Conservation (phyloP, 2,888 invertebrate species). For the Drosophila engyochracea region DNA sequence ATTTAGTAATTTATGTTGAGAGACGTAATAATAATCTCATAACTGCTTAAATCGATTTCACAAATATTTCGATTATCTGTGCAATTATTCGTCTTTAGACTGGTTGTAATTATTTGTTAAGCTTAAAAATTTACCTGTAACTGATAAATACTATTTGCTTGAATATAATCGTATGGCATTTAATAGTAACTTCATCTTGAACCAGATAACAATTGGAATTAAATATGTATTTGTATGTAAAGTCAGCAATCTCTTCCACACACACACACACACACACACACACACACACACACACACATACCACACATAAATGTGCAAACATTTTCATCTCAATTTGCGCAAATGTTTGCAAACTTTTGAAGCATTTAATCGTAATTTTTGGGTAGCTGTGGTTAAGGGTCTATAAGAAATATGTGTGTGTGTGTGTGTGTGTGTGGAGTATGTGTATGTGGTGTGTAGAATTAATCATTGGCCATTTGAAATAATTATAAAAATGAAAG, state of each 20-base stretch:
- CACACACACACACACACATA: neutral
- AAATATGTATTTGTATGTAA: slow-evolving; percentile 34
- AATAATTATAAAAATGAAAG: slow-evolving; percentile 44
- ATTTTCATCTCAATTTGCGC: slow-evolving; percentile 47
- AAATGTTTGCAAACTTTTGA: slow-evolving; percentile 50
- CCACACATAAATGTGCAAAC: slow-evolving; percentile 44
- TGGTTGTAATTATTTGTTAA: neutral
- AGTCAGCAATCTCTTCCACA: slow-evolving; percentile 6
- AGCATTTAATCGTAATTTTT: slow-evolving; percentile 27
- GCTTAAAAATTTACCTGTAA: neutral
- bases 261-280: neutral
- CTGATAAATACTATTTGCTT: neutral
- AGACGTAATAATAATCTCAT: neutral
- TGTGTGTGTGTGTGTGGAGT: neutral
- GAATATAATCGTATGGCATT: neutral
- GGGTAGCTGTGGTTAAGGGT: neutral
- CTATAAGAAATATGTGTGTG: neutral
- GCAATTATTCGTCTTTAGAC: neutral
- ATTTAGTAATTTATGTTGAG: neutral
- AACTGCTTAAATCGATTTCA: neutral
- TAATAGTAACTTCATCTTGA: neutral
- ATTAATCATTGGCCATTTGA: slow-evolving; percentile 56
- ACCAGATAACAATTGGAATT: slow-evolving; percentile 27
- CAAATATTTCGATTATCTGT: neutral
- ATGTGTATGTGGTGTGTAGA: neutral